Evolutionary conservation across 1,140 invertebrate genomes (phyloP).

Genomic region (Diachasmimorpha longicaudata): DNA sequence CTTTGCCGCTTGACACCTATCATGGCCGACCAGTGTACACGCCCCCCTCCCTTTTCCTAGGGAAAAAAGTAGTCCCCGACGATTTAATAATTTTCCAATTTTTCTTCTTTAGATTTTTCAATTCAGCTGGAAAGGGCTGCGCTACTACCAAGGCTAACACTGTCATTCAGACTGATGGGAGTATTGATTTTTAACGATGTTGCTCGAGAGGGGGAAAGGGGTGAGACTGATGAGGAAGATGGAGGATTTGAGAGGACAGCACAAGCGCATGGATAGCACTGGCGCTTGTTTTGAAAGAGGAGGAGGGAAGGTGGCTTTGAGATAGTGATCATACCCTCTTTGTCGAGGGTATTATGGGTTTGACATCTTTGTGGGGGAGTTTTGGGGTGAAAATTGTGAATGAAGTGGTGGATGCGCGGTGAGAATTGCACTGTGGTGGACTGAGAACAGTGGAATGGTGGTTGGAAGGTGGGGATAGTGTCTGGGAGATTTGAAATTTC

Average conservation of each 20-base stretch:
- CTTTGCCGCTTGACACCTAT: conserved; percentile 59
- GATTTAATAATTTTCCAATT: neutral
- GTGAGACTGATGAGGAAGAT: too few relatives aligned
- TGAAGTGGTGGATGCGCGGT: conserved; percentile 34
- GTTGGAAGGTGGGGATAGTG: too few relatives aligned
- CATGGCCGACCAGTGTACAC: conserved; percentile 51
- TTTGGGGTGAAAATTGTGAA: conserved; percentile 22
- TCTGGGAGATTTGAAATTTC: too few relatives aligned
- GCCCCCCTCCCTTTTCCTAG: conserved; percentile 17
- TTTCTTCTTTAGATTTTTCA: neutral
- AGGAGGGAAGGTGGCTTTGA: neutral
- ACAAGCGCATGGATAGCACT: conserved; percentile 23
- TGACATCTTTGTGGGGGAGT: too few relatives aligned
- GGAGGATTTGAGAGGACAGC: too few relatives aligned
- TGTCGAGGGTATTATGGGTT: neutral
- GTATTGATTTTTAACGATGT: neutral
- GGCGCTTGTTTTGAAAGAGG: neutral
- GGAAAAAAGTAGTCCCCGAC: conserved; percentile 34
- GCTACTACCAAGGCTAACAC: too few relatives aligned
- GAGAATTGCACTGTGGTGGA: neutral
- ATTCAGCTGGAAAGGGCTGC: neutral
- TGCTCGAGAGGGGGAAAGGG: too few relatives aligned
- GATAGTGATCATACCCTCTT: conserved; percentile 7
- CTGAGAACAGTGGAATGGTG: too few relatives aligned
- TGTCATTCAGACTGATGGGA: neutral